Evolutionary conservation across 2,797 vertebrate genomes (phyloP).

Genomic region (Sus cebifrons): DNA sequence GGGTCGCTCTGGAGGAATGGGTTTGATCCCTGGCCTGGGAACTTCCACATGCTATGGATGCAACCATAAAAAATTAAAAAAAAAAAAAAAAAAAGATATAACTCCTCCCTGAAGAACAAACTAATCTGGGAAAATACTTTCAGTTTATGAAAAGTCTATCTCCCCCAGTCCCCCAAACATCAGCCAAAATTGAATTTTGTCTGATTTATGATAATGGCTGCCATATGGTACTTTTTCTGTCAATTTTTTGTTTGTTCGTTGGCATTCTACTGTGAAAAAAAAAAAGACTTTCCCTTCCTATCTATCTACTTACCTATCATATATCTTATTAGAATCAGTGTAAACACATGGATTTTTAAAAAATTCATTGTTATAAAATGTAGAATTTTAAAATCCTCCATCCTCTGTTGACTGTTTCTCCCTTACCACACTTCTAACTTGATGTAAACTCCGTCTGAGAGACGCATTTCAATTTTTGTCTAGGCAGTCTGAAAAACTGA

Average conservation of each 20-base stretch:
- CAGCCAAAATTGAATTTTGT: neutral
- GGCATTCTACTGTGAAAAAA: neutral
- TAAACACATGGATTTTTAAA: neutral
- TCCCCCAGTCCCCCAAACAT: neutral
- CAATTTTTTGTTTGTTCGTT: neutral
- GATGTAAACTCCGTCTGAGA: neutral
- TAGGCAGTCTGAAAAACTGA: constrained; percentile 26
- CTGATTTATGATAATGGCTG: neutral
- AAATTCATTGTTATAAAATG: neutral
- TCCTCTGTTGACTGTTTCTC: neutral
- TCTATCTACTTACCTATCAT: neutral
- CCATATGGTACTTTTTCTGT: neutral
- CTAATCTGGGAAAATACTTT: neutral
- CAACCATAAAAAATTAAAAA: no score
- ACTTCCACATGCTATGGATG: no score
- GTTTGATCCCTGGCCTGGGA: no score
- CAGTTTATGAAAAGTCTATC: neutral
- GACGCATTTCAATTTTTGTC: constrained; percentile 22
- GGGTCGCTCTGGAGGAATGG: no score
- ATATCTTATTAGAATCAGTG: constrained; percentile 3
- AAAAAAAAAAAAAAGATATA: no score
- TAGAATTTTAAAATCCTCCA: constrained; percentile 12
- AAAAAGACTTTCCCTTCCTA: neutral
- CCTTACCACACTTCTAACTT: neutral
- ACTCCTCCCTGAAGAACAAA: neutral